Conservation (phyloP, 2,113 vertebrate genomes). For the Cardinalis cardinalis region DNA sequence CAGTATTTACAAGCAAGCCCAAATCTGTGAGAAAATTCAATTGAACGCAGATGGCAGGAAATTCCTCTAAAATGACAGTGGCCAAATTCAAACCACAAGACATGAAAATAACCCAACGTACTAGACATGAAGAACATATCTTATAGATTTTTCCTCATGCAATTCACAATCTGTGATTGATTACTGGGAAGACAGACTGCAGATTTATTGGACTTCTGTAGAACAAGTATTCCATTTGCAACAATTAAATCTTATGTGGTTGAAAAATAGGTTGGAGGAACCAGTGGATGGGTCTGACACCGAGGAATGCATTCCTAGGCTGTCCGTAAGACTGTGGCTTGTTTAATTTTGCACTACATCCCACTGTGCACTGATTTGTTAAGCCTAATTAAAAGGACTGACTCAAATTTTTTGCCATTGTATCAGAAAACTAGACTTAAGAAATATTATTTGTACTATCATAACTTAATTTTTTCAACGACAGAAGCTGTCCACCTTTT, state of each 20-base stretch:
- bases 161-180: slow-evolving; percentile 80
- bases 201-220: slow-evolving; percentile 89
- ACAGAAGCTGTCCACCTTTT: neutral
- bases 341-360: neutral
- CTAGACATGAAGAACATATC: slow-evolving; percentile 80
- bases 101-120: slow-evolving; percentile 85
- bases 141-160: slow-evolving; percentile 81
- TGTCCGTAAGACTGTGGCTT: neutral
- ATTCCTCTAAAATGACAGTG: slow-evolving; percentile 97
- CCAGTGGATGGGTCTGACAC: slow-evolving; percentile 60
- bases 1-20: slow-evolving; percentile 93
- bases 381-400: neutral
- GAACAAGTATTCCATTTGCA: slow-evolving; percentile 90
- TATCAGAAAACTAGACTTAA: slow-evolving; percentile 7
- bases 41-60: slow-evolving; percentile 97
- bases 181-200: slow-evolving; percentile 82
- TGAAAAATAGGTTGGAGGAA: slow-evolving; percentile 73
- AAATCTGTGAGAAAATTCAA: slow-evolving; percentile 95
- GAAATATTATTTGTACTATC: neutral
- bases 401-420: neutral
- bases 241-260: slow-evolving; percentile 82
- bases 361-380: slow-evolving; percentile 9
- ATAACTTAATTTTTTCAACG: neutral
- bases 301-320: slow-evolving; percentile 58
- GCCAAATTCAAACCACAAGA: slow-evolving; percentile 92